Evolutionary conservation across 2,113 vertebrate genomes (phyloP), one percentile per base, ranked within the genome.

Genomic region (Trachemys scripta): DNA sequence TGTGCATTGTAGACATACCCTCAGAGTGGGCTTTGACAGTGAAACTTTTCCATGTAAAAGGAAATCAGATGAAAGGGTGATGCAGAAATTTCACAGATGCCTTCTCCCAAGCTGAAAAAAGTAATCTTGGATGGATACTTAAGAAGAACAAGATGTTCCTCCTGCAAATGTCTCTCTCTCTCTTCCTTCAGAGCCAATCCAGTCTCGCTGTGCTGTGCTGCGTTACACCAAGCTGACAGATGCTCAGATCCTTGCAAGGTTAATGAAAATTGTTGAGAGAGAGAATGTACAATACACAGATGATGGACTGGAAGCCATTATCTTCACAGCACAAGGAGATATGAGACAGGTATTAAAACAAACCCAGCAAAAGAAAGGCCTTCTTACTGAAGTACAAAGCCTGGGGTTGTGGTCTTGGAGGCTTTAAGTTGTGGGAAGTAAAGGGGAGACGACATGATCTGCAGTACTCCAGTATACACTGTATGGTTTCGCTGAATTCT

Each of bases 281-380:
- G 99, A 99, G 96, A 95, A 90, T 0, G 98, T 99, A 20, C 92
- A 95, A 0, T 98, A 98, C 91, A 99, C 99, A 0, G 99, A 99
- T 3, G 99, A 99, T 19, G 99, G 99, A 80, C 98, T 99, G 84
- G 99, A 99, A 95, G 99, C 99, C 81, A 97, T 99, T 92, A 99
- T 99, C 97, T 99, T 99, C 98, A 99, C 99, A 0, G 99, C 99
- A 2, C 99, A 99, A 97, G 99, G 99, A 45, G 99, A 99, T 98
- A 99, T 99, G 99, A 99, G 99, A 98, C 99, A 99, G 99, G 99
- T 99, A 96, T 59, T 94, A 94, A 31, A 31, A 49, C 45, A 80
- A 91, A 10, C 50, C n/a, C 62, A 42, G 12, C 4, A 45, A 76
- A 5, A 85, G 87, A 56, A 0, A 76, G 90, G 54, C 3, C 42